Evolutionary conservation across 2,888 invertebrate genomes (phyloP), one percentile per base, ranked within the genome.

Genomic region (Autographa pulchrina): DNA sequence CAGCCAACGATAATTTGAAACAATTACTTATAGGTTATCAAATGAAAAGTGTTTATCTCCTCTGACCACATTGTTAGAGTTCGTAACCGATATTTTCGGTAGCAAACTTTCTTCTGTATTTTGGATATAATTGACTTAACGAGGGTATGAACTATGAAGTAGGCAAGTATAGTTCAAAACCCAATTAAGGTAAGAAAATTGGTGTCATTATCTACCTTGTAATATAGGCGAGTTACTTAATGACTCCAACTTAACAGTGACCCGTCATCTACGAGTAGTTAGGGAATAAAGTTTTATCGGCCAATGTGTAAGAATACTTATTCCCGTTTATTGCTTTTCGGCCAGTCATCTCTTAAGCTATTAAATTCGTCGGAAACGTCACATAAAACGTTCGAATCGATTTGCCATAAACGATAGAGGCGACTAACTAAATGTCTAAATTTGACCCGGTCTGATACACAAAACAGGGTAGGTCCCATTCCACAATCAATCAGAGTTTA

Each of bases 371-470:
- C 91, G 92, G 92, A 93, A 92, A 94, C 90, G 94, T 93, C 93
- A 91, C 93, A 95, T 96, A 95, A 95, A 96, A 92, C 90, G 93
- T 82, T 86, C 83, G 89, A 89, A 95, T 96, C 95, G 95, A 96
- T 96, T 96, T 95, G 94, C 87, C 93, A 95, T 95, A 95, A 96
- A 95, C 92, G 92, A 89, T 92, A 91, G 91, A 95, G 95, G 94
- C 95, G 94, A 94, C 93, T 91, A 89, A 88, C 86, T 86, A 86
- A 88, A 87, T 85, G 84, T 87, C 91, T 93, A 92, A 93, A 94
- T 94, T 92, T 90, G 89, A 86, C 87, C 83, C 81, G 81, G 82
- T 74, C 59, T 60, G 32, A 52, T 31, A 70, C 54, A 3, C 18
- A 48, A 43, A 31, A 59, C 20, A 13, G 41, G 16, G 48, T 32